These are phyloP conservation scores for Drosophila glabriapex DNA, from an alignment of 2,888 invertebrate genomes.

Conservation along the genomic window DNA sequence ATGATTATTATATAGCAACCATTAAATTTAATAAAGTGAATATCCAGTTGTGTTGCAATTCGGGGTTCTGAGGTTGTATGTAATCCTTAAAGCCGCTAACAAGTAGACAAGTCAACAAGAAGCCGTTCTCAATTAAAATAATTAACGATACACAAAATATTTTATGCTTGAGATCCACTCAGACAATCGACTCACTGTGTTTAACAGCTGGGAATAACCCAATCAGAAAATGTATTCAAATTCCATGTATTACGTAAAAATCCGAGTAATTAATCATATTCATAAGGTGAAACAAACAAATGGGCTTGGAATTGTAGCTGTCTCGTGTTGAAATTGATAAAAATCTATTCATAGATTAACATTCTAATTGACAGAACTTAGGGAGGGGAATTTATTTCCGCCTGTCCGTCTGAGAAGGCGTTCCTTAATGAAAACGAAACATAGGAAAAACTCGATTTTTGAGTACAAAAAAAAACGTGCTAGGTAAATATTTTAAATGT, in stretches of 20 bases:
- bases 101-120: not conserved
- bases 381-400: not conserved
- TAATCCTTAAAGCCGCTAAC: not conserved
- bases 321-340: not conserved
- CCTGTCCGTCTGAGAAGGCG: not conserved
- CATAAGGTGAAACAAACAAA: not conserved
- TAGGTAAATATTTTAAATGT: slow-evolving; percentile 33
- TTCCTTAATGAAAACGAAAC: not conserved
- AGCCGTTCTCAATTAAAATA: not conserved
- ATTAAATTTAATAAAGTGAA: not conserved
- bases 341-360: not conserved
- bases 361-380: not conserved
- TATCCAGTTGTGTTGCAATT: not conserved
- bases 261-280: slow-evolving; percentile 15
- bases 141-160: not conserved
- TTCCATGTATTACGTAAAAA: slow-evolving; percentile 5
- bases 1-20: not conserved
- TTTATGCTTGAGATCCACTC: no score
- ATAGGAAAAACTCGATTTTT: not conserved
- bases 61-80: no score
- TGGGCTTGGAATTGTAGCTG: not conserved
- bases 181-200: slow-evolving; percentile 14
- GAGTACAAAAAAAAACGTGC: not conserved
- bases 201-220: not conserved
- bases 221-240: not conserved